Evolutionary conservation across 2,113 vertebrate genomes (phyloP), one percentile per base, ranked within the genome.

Genomic region (Cygnus atratus): DNA sequence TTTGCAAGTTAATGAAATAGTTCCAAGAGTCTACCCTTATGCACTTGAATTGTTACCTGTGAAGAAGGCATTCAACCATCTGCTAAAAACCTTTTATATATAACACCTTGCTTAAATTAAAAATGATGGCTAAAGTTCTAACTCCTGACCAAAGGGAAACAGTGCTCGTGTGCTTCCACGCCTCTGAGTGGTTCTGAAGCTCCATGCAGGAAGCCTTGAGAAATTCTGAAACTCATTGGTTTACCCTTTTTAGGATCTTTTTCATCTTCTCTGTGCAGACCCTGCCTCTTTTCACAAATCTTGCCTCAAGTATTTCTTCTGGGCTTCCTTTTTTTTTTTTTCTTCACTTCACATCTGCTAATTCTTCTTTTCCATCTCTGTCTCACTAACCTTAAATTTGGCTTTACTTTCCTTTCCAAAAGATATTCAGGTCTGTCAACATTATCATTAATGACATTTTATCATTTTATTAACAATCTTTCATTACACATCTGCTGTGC

Each of bases 391-490:
- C 17, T 79, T 37, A 52, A 35, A 20, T 46, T 86, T 90, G 50
- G 25, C 39, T 20, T 83, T 62, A 58, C 67, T 63, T 87, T 89
- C 28, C 62, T 88, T 88, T 81, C 54, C 46, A 61, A 58, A 58
- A 16, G 46, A 54, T 39, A 84, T 84, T 85, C 61, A 66, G 63
- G 43, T 74, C 17, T 43, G 65, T 26, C 26, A 70, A 61, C 39
- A n/a, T 80, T 67, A 92, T 87, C 8, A 3, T 74, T 91, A 91
- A 88, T 84, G 78, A 79, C 12, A 9, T 59, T 92, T 90, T 77
- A 90, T 80, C 31, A 55, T 87, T 90, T 79, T 76, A 87, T 89
- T 75, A 93, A 74, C 55, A 61, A 39, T 68, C 63, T 84, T 86
- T 62, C 54, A 50, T 74, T 80, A 84, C 3, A 2, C 80, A 90